Conservation (phyloP, 2,113 vertebrate genomes). For the Nipponia nippon region DNA sequence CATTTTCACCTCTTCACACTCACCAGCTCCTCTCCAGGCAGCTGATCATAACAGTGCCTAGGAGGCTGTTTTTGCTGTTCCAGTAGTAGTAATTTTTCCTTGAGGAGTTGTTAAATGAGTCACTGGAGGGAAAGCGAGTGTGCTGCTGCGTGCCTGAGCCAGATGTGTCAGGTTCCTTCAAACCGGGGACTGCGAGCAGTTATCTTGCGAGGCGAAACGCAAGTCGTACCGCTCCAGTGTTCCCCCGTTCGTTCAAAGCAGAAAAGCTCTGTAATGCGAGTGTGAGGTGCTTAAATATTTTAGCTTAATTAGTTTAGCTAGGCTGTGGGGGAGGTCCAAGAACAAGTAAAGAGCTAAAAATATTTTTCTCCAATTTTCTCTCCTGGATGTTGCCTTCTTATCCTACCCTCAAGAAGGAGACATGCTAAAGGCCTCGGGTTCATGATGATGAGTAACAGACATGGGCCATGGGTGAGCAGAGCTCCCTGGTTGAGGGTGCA, state of each 20-base stretch:
- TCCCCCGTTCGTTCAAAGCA: not conserved
- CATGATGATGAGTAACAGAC: not conserved
- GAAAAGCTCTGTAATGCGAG: not conserved
- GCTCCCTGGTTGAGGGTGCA: not conserved
- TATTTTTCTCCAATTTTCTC: not conserved
- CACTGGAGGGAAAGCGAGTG: not conserved
- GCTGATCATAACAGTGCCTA: not conserved
- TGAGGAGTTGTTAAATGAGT: not conserved
- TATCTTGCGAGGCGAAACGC: not conserved
- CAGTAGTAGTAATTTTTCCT: not conserved
- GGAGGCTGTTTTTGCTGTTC: not conserved
- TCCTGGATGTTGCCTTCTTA: not conserved
- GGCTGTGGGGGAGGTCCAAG: not conserved
- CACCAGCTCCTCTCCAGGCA: not conserved
- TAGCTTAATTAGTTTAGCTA: not conserved
- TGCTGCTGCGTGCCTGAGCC: not conserved
- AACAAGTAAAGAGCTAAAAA: not conserved
- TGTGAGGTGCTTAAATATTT: not conserved
- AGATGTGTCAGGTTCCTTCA: not conserved
- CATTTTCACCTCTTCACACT: not conserved
- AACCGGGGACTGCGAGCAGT: not conserved
- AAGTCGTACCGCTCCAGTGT: not conserved
- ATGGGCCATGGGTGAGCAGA: fast-evolving
- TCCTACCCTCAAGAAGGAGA: not conserved
- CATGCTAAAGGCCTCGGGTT: not conserved